Percentiles rank a stretch among this genome's conserved stretches.
phyloP scores from a whole-genome alignment of 2,113 vertebrate genomes.

The Lycaon pictus region DNA sequence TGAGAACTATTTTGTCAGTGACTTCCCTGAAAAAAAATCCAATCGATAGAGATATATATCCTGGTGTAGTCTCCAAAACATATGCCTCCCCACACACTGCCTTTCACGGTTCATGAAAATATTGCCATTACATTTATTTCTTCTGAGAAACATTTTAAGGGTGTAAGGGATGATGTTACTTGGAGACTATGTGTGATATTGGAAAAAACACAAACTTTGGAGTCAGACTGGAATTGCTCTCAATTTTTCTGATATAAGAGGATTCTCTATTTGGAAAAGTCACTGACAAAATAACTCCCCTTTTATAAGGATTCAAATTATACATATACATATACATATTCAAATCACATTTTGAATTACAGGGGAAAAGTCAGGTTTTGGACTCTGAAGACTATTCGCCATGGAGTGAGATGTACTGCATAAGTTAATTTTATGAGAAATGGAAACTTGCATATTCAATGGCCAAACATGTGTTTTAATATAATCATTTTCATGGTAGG shows the following conservation, averaged over 20 bases:
- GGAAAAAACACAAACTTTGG: background rate
- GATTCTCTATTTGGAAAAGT: background rate
- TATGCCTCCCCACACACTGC: background rate
- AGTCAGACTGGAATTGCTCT: background rate
- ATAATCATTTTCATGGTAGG: background rate
- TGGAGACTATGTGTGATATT: background rate
- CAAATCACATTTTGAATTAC: conserved; percentile 16
- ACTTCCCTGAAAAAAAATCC: background rate
- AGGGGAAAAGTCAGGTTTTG: background rate
- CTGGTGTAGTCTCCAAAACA: background rate
- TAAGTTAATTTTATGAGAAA: background rate
- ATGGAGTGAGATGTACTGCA: background rate
- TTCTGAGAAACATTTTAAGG: background rate
- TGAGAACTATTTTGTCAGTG: background rate
- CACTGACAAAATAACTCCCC: background rate
- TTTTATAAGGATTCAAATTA: background rate
- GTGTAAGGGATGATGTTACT: background rate
- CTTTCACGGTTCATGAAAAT: background rate
- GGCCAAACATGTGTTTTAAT: background rate
- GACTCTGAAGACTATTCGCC: background rate
- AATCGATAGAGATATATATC: background rate
- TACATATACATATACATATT: background rate
- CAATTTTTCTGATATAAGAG: background rate
- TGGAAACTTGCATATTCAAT: conserved; percentile 31
- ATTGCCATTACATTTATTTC: background rate